Evolutionary conservation across 1,140 invertebrate species (phyloP), one percentile per base, ranked within the genome.

Genomic region (Brachionus plicatilis): DNA sequence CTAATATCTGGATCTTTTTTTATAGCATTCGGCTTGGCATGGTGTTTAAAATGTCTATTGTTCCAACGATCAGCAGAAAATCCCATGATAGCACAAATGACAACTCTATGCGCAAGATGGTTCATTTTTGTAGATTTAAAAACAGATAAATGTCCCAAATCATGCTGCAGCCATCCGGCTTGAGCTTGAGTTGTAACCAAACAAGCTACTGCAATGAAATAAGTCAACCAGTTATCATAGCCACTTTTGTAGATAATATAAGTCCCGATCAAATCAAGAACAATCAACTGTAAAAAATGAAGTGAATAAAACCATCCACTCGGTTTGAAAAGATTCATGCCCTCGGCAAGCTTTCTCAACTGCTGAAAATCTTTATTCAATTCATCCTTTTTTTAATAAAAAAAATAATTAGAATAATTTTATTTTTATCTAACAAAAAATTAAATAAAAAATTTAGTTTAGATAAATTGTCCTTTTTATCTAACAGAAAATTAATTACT

Each of bases 21-120:
- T 12, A 89, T 75, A 9, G 87, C 86, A 85, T 90, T 90, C 17
- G 89, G 89, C 80, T 90, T 90, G 0, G 87, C 88, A 85, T 90
- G 89, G 82, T 90, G 89, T 72, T 88, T 87, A 83, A 87, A 88
- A 86, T 89, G 89, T 9, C 88, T 86, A 85, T 88, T 88, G 85
- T 89, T 90, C 88, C 89, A 90, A 88, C 88, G 89, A 85, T 88
- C 41, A 33, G 60, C 43, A 24, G 53, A 65, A 17, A 47, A 41
- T 9, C 83, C 85, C 53, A 86, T 86, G 6, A 83, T 82, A 37
- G 80, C 66, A 53, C 84, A 70, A 56, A 86, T 86, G n/a, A 84
- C 53, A 14, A 86, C 80, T 6, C 68, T 66, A 37, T 86, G 86
- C 43, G 82, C 43, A 12, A 85, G 27, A 37, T 86, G 84, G 66